Conservation (phyloP, 2,888 invertebrate genomes). For the Catocala fraxini region DNA sequence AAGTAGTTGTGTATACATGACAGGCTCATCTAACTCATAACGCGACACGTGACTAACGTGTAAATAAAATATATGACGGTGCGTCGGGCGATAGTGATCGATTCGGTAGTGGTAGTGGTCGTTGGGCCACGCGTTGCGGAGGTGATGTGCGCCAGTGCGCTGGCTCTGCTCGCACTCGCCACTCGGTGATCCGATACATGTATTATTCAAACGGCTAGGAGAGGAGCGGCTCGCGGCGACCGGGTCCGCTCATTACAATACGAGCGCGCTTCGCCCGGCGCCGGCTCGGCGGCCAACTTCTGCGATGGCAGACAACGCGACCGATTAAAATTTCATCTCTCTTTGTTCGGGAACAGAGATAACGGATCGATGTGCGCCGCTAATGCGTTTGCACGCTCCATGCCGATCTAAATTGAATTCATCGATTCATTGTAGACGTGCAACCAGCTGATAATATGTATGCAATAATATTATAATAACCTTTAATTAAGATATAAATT, state of each 20-base stretch:
- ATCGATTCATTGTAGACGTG: slow-evolving; percentile 57
- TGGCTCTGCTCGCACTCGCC: slow-evolving; percentile 11
- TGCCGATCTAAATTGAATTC: slow-evolving; percentile 74
- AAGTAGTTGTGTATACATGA: not conserved
- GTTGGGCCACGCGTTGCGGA: slow-evolving; percentile 18
- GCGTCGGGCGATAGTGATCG: slow-evolving; percentile 54
- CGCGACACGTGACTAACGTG: slow-evolving; percentile 39
- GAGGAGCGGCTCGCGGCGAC: slow-evolving; percentile 46
- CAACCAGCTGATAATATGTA: slow-evolving; percentile 31
- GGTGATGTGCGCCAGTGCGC: slow-evolving; percentile 18
- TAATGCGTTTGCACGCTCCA: slow-evolving; percentile 69
- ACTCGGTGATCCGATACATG: slow-evolving; percentile 46
- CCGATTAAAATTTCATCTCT: slow-evolving; percentile 86
- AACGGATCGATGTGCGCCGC: slow-evolving; percentile 77
- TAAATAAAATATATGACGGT: slow-evolving; percentile 57
- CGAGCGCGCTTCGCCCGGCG: slow-evolving; percentile 56
- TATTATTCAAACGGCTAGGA: slow-evolving; percentile 65
- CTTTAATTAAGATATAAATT: no score
- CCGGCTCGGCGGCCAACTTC: slow-evolving; percentile 72
- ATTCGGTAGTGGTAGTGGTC: slow-evolving; percentile 42
- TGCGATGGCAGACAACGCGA: slow-evolving; percentile 75
- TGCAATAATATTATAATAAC: not conserved
- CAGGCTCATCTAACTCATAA: not conserved
- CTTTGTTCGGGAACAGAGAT: slow-evolving; percentile 78
- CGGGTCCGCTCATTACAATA: slow-evolving; percentile 74